phyloP scores from a whole-genome alignment of 2,797 vertebrate species.

The Morelia viridis region DNA sequence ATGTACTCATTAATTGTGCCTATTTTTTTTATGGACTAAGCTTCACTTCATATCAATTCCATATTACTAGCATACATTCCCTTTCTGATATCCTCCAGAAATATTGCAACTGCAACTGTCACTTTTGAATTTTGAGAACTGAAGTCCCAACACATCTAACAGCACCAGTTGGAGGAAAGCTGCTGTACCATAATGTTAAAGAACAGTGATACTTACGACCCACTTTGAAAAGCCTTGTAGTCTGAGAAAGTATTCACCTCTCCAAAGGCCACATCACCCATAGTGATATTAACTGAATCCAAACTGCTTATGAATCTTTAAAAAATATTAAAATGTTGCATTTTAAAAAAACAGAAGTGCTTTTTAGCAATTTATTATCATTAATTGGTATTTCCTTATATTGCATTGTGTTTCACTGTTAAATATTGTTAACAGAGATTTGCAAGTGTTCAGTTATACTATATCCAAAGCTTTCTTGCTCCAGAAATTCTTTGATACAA shows the following conservation, averaged over 20 bases:
- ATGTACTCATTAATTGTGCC: background rate
- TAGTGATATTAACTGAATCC: constrained; percentile 55
- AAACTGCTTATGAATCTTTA: constrained; percentile 85
- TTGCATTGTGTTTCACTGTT: background rate
- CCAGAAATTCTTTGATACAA: background rate
- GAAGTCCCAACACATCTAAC: background rate
- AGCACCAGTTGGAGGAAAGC: background rate
- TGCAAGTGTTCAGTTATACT: background rate
- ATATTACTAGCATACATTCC: background rate
- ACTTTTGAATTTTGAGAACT: background rate
- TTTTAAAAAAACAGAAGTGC: background rate
- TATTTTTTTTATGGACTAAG: background rate
- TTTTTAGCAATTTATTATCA: background rate
- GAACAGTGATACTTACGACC: constrained; percentile 75
- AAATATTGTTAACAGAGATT: background rate
- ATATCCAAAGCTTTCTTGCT: background rate
- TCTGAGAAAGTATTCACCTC: constrained; percentile 50
- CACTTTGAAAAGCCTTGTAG: constrained; percentile 71
- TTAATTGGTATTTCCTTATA: background rate
- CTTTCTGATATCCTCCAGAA: background rate
- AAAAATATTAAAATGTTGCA: constrained; percentile 22
- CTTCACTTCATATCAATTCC: background rate
- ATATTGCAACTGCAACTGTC: background rate
- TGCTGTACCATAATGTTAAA: background rate
- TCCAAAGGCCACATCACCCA: constrained; percentile 21